These are phyloP conservation scores for Loxodonta africana DNA, from an alignment of 2,113 vertebrate genomes.

Conservation along the genomic window DNA sequence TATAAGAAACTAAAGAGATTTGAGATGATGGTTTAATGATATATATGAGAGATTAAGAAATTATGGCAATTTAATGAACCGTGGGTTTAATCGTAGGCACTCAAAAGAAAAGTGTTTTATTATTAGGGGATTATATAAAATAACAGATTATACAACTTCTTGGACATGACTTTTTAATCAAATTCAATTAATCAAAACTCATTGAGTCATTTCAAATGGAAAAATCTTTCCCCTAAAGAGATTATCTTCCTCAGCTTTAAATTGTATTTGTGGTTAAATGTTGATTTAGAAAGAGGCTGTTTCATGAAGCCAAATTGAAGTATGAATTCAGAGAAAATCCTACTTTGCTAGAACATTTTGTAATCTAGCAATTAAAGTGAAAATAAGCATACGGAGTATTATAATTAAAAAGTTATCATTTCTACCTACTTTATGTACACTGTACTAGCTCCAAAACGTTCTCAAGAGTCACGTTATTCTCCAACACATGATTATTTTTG, in stretches of 20 bases:
- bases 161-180: background rate
- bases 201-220: conserved; percentile 13
- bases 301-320: background rate
- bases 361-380: background rate
- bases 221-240: background rate
- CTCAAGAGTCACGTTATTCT: background rate
- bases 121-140: background rate
- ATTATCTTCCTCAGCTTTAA: background rate
- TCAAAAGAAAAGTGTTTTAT: background rate
- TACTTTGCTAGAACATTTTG: background rate
- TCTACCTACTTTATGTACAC: background rate
- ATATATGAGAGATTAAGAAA: background rate
- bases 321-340: background rate
- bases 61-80: background rate
- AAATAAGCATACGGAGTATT: background rate
- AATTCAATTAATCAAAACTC: conserved; percentile 12
- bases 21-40: background rate
- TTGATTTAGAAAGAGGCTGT: background rate
- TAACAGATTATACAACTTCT: background rate
- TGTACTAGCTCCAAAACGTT: background rate
- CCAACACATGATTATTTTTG: background rate
- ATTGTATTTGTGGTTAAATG: background rate
- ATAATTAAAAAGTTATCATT: background rate
- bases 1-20: background rate
- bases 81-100: background rate